These are phyloP conservation scores for Ibycter americanus DNA, from an alignment of 2,797 vertebrate genomes.

Conservation along the genomic window DNA sequence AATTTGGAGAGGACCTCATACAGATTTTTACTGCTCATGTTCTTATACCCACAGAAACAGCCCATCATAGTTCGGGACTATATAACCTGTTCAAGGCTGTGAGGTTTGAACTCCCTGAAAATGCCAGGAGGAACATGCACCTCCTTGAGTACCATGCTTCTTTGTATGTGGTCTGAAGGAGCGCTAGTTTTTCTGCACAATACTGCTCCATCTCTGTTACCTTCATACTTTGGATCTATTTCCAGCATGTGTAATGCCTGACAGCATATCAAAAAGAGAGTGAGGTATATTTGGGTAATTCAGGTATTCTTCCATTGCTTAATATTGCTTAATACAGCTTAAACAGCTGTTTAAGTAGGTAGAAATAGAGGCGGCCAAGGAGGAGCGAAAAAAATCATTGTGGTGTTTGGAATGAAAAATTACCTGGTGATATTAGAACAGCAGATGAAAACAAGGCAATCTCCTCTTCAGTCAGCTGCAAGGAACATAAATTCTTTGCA, in stretches of 20 bases:
- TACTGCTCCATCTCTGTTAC: background rate
- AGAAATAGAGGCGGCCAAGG: background rate
- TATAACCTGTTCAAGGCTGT: background rate
- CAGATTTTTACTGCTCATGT: background rate
- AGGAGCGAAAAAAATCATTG: background rate
- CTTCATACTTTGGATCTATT: background rate
- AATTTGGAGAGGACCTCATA: background rate
- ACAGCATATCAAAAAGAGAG: background rate
- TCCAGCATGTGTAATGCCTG: background rate
- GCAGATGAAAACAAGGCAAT: slow-evolving; percentile 98
- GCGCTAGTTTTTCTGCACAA: accelerated
- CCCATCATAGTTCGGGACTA: background rate
- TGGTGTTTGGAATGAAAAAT: slow-evolving; percentile 8
- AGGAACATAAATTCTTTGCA: slow-evolving; percentile 97
- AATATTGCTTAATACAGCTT: background rate
- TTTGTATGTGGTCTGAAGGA: accelerated
- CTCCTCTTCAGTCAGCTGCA: slow-evolving; percentile 98
- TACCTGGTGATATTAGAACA: slow-evolving; percentile 98
- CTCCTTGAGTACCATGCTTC: background rate
- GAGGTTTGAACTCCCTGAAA: background rate
- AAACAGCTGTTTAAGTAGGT: background rate
- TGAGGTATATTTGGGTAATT: background rate
- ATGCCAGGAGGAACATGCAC: background rate
- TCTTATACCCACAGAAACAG: background rate
- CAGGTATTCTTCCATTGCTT: background rate